phyloP scores from a whole-genome alignment of 2,888 invertebrate genomes.

The Campoplex capitator region DNA sequence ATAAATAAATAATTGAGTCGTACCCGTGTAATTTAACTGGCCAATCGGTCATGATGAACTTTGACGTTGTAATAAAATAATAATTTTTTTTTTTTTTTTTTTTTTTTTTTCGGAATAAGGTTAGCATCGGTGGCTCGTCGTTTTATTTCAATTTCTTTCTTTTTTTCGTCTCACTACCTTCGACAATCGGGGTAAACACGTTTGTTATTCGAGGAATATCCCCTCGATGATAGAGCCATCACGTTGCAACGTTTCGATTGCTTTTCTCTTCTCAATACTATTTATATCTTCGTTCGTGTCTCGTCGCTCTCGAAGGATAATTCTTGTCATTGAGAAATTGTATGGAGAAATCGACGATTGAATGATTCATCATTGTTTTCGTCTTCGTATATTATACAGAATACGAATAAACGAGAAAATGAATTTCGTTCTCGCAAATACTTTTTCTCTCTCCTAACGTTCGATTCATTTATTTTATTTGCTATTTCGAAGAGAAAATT shows the following conservation, averaged over 20 bases:
- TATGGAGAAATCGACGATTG: slow-evolving; percentile 26
- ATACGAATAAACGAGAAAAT: background rate
- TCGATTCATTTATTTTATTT: background rate
- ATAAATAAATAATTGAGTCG: too few species aligned
- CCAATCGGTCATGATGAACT: background rate
- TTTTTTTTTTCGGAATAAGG: background rate
- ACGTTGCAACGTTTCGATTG: slow-evolving; percentile 16
- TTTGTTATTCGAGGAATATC: slow-evolving; percentile 79
- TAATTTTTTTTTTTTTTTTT: background rate
- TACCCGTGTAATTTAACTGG: too few species aligned
- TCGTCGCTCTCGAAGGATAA: slow-evolving; percentile 13
- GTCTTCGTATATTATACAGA: background rate
- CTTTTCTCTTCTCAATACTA: slow-evolving; percentile 14
- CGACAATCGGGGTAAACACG: slow-evolving; percentile 72
- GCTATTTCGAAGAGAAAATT: too few species aligned
- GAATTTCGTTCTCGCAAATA: background rate
- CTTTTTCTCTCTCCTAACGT: background rate
- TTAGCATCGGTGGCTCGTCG: background rate
- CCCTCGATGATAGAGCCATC: slow-evolving; percentile 62
- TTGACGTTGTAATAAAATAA: background rate
- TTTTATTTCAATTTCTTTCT: background rate
- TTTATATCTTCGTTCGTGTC: slow-evolving; percentile 30
- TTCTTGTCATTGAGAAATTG: slow-evolving; percentile 23
- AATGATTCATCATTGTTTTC: slow-evolving; percentile 33
- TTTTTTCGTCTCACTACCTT: slow-evolving; percentile 23